phyloP scores from a whole-genome alignment of 2,888 invertebrate genomes.

The Aquatica leii region DNA sequence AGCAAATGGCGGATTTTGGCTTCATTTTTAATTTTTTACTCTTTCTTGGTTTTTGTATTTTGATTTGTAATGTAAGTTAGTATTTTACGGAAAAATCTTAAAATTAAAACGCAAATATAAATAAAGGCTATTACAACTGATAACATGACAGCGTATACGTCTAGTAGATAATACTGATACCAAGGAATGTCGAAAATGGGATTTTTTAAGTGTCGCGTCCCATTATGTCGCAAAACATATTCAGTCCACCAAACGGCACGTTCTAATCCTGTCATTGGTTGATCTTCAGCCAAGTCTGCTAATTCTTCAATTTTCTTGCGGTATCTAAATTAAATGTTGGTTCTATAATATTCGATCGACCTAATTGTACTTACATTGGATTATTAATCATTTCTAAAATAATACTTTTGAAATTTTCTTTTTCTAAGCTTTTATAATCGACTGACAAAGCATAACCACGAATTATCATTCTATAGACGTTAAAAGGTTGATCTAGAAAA shows the following conservation, averaged over 20 bases:
- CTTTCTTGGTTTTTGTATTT: no score
- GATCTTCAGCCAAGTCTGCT: conserved; percentile 40
- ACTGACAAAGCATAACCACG: background rate
- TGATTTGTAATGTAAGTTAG: no score
- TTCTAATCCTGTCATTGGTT: no score
- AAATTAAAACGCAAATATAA: background rate
- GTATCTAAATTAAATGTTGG: conserved; percentile 41
- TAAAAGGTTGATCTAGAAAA: background rate
- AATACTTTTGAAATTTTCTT: background rate
- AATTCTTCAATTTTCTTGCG: conserved; percentile 33
- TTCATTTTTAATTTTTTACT: no score
- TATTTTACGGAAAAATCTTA: background rate
- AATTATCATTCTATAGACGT: background rate
- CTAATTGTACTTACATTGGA: no score
- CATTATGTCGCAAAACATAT: no score
- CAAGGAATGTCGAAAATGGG: conserved; percentile 35
- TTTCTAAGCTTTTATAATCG: background rate
- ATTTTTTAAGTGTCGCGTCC: no score
- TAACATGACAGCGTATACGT: conserved; percentile 38
- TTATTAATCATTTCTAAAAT: no score
- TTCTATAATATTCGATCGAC: background rate
- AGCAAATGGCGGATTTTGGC: no score
- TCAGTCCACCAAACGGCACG: no score
- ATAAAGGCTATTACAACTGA: no score
- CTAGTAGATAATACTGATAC: conserved; percentile 44